Conservation (phyloP, 2,113 vertebrate species). For the Pluvianellus socialis region DNA sequence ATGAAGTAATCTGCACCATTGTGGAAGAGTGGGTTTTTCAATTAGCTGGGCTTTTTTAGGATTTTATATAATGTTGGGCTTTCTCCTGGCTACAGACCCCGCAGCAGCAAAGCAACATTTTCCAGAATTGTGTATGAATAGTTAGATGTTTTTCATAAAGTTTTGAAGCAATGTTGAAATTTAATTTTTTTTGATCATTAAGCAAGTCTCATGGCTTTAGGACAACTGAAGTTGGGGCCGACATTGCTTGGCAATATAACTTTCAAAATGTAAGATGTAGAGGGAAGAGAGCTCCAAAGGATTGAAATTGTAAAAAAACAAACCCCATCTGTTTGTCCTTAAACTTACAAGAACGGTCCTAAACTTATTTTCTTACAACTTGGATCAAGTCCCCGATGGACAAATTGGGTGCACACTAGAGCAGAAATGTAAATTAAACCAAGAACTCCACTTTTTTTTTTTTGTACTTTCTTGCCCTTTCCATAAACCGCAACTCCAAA, state of each 20-base stretch:
- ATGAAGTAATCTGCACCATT: conserved; percentile 15
- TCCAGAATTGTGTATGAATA: not conserved
- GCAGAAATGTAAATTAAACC: not conserved
- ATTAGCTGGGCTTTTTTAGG: not conserved
- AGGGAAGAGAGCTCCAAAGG: not conserved
- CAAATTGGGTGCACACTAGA: not conserved
- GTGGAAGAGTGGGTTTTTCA: not conserved
- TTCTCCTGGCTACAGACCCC: not conserved
- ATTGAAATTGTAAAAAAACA: not conserved
- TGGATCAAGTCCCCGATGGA: not conserved
- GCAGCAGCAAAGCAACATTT: not conserved
- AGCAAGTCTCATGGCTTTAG: not conserved
- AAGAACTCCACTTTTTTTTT: not conserved
- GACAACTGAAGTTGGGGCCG: not conserved
- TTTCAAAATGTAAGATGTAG: not conserved
- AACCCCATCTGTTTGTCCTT: not conserved
- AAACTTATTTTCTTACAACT: not conserved
- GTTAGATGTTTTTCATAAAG: not conserved
- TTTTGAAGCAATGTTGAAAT: not conserved
- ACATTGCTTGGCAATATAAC: not conserved
- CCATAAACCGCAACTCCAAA: not conserved
- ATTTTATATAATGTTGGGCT: not conserved
- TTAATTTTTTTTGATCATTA: not conserved
- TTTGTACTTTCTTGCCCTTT: not conserved
- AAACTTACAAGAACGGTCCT: not conserved